These are phyloP conservation scores for Temnothorax nylanderi DNA, from an alignment of 1,140 invertebrate genomes.

Conservation along the genomic window DNA sequence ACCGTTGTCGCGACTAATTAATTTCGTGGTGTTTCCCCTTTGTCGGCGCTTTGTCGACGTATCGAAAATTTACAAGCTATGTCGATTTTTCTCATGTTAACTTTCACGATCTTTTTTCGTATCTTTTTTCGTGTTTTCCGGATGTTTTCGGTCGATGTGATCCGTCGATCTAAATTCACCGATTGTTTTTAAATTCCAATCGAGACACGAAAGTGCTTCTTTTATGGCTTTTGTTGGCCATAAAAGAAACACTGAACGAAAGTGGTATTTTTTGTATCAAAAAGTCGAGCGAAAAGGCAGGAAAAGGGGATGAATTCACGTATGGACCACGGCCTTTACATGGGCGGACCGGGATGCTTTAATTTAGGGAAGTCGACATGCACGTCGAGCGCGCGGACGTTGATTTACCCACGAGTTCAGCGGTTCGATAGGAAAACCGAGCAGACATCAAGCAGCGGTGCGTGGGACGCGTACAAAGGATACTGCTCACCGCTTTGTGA, in stretches of 20 bases:
- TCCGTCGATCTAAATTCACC: conserved; percentile 14
- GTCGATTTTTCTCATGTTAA: background rate
- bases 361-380: conserved; percentile 71
- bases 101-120: background rate
- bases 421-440: conserved; percentile 70
- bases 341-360: conserved; percentile 63
- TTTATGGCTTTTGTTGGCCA: too few species aligned
- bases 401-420: conserved; percentile 68
- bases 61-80: conserved; percentile 9
- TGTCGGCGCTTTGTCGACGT: background rate
- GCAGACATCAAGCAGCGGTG: conserved; percentile 55
- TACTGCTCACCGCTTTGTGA: conserved; percentile 67
- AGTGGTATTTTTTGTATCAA: conserved; percentile 56
- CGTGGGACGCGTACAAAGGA: conserved; percentile 74
- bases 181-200: conserved; percentile 32
- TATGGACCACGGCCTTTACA: conserved; percentile 43
- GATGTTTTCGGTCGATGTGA: conserved; percentile 19
- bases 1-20: conserved; percentile 23
- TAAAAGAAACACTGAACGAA: conserved; percentile 50
- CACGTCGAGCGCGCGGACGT: conserved; percentile 63
- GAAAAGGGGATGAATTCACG: conserved; percentile 15
- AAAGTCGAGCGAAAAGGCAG: conserved; percentile 13
- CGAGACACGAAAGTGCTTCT: conserved; percentile 22
- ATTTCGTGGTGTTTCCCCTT: conserved; percentile 2
- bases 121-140: conserved; percentile 1